Evolutionary conservation across 1,140 invertebrate genomes (phyloP).

Genomic region (Drosophila subobscura): DNA sequence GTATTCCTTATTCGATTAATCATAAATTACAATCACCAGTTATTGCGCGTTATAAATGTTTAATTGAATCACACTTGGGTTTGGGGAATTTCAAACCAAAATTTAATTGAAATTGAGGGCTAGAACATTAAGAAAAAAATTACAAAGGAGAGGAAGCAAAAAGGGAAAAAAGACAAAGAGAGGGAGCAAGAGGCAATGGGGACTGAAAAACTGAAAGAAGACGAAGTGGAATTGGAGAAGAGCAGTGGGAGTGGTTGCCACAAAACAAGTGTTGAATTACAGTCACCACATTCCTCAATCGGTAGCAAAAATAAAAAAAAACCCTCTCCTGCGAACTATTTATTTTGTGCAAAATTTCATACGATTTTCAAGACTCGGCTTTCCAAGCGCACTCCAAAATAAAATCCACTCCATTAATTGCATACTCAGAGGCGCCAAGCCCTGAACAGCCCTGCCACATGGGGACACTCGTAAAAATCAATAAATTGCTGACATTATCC

Average conservation of each 20-base stretch:
- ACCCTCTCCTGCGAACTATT: slow-evolving; percentile 8
- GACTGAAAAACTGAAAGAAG: too few relatives aligned
- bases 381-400: slow-evolving; percentile 18
- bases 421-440: slow-evolving; percentile 41
- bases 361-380: slow-evolving; percentile 16
- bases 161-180: too few relatives aligned
- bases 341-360: slow-evolving; percentile 7
- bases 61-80: slow-evolving; percentile 42
- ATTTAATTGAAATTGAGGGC: slow-evolving; percentile 37
- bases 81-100: slow-evolving; percentile 31
- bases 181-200: too few relatives aligned
- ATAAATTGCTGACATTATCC: slow-evolving; percentile 19
- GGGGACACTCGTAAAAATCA: slow-evolving; percentile 40
- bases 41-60: slow-evolving; percentile 44
- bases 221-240: too few relatives aligned
- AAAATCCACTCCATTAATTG: slow-evolving; percentile 45
- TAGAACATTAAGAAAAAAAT: slow-evolving; percentile 15
- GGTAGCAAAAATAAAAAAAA: too few relatives aligned
- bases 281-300: too few relatives aligned
- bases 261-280: slow-evolving; percentile 30
- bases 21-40: neutral
- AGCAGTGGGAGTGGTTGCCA: neutral
- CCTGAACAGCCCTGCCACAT: neutral
- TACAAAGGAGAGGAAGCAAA: too few relatives aligned
- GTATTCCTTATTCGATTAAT: neutral